Evolutionary conservation across 1,140 invertebrate species (phyloP).

Genomic region (Tenebrio molitor): DNA sequence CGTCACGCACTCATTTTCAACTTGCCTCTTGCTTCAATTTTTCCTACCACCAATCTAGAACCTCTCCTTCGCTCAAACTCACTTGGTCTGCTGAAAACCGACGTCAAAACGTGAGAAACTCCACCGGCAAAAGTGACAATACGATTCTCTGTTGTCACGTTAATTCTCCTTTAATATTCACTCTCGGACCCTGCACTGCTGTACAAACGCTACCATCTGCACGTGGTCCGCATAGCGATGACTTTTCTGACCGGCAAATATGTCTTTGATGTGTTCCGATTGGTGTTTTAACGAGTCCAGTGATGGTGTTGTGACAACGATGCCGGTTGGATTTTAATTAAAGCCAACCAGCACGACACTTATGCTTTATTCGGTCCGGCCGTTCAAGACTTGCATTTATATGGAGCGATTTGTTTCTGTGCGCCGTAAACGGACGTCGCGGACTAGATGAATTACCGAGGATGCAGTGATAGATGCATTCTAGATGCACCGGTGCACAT

Average conservation of each 20-base stretch:
- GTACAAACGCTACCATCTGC: neutral
- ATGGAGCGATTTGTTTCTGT: slow-evolving; percentile 30
- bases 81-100: too few species aligned
- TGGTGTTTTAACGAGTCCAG: slow-evolving; percentile 36
- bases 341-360: slow-evolving; percentile 22
- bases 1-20: too few species aligned
- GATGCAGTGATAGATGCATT: slow-evolving; percentile 15
- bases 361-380: slow-evolving; percentile 19
- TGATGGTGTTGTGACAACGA: slow-evolving; percentile 38
- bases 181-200: slow-evolving; percentile 1
- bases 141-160: slow-evolving; percentile 8
- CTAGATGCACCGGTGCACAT: slow-evolving; percentile 13
- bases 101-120: neutral
- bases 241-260: slow-evolving; percentile 23
- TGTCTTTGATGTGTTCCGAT: slow-evolving; percentile 28
- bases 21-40: too few species aligned
- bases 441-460: slow-evolving; percentile 10
- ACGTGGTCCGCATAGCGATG: slow-evolving; percentile 25
- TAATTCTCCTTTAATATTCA: slow-evolving; percentile 32
- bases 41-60: too few species aligned
- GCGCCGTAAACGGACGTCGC: slow-evolving; percentile 17
- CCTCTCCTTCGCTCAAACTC: too few species aligned
- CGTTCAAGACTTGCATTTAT: slow-evolving; percentile 34
- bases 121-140: neutral
- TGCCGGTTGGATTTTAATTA: slow-evolving; percentile 37